Base-by-base conservation (phyloP, 2,888 invertebrate species). In the Plemyria rubiginata region DNA sequence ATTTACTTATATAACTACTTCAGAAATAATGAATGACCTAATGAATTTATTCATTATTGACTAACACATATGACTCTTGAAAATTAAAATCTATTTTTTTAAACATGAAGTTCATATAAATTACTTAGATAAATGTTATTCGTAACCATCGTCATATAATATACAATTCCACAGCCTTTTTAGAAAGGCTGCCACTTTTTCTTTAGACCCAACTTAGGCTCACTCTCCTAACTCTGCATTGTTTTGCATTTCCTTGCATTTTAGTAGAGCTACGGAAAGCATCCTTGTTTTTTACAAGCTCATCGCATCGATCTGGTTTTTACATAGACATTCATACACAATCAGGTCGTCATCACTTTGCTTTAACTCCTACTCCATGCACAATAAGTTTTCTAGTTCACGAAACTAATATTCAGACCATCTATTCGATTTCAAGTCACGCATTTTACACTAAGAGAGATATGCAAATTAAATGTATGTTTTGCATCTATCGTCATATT, bases 391-490 rank as follows among this genome's bases (percentile, higher is more conserved):
- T 60, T 62, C 52, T 40, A 52, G 4, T 28, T 53, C 29, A 48
- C 53, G 15, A 41, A 53, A 48, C 56, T 43, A 54, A 57, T 54
- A 51, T 40, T 41, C 48, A 54, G 36, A 55, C 28, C 52, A 62
- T 54, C 43, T 29, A 62, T 43, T 22, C 48, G n/a, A 46, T 38
- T 45, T 46, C 43, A 60, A 50, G 54, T 38, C 51, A 48, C 46
- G 28, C 60, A 46, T 36, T 32, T 41, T 43, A 53, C 56, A 57
- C 11, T 48, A 29, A 16, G 28, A 54, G 45, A 38, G 50, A 58
- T 63, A 63, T 54, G 62, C 58, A 54, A 54, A 58, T 46, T 9
- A 63, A 59, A 52, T 49, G 46, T 4, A 12, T 49, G 54, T 50
- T 50, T 49, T 57, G 56, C 57, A 54, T 54, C 62, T 49, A 49